Base-by-base conservation (phyloP, 1,140 invertebrate species). In the Lordiphosa clarofinis region DNA sequence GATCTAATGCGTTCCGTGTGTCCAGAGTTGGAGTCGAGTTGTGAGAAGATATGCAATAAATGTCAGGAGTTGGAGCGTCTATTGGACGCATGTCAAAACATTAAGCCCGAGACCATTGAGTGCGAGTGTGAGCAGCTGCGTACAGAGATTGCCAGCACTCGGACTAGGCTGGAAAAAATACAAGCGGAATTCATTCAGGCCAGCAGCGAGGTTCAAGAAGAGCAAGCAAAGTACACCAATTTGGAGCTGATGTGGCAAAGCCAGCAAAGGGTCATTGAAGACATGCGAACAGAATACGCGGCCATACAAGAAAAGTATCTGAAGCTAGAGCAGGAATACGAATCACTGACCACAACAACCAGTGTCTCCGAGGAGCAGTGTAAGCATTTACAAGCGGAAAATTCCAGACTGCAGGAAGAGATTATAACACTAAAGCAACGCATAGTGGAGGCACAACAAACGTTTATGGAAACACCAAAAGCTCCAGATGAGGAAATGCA, bases 231-330 rank as follows among this genome's bases (percentile, higher is more conserved):
- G 46, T 86, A 58, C 24, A 49, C 61, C 0, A 24, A 39, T 13
- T 50, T 87, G 12, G 59, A 75, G 59, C 8, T 43, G 3, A n/a
- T 50, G n/a, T 56, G 57, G 24, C 42, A 53, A 7, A 15, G 40
- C 2, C 62, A 87, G 7, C 39, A 61, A 7, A 4, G 36, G 21
- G 35, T 35, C 7, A 47, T 84, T 0, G 37, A 49, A 3, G 39
- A 3, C 4, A 71, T 87, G 48, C 62, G 71, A 33, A 35, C 36
- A 0, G 64, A 87, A 0, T 84, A 73, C 39, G 24, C 67, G 2
- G 11, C 9, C 7, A 66, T 87, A 7, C 57, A 71, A 44, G 19
- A 21, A 5, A 87, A 81, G 53, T 87, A 84, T 44, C 3, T 66
- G 1, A 28, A 56, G 19, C 55, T 87, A 1, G 62, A 76, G 38